These are phyloP conservation scores for Lepidochrysops patricia DNA, from an alignment of 2,888 invertebrate genomes.

Conservation along the genomic window DNA sequence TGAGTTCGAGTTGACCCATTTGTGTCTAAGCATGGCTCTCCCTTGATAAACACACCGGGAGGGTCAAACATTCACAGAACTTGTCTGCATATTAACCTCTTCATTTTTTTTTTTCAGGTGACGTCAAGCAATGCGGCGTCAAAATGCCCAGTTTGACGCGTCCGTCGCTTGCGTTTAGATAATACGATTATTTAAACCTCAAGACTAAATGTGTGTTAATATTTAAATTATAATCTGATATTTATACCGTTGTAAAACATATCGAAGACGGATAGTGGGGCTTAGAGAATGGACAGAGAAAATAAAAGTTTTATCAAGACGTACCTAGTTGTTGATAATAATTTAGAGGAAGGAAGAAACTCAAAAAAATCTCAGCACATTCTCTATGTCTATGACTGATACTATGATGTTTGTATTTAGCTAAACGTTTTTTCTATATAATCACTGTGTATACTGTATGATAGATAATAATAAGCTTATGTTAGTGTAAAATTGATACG, in stretches of 20 bases:
- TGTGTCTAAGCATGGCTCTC: too few relatives aligned
- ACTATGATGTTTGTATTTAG: neutral
- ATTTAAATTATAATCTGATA: neutral
- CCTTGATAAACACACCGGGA: too few relatives aligned
- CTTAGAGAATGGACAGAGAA: neutral
- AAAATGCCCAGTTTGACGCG: conserved; percentile 55
- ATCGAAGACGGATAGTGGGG: neutral
- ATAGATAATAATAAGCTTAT: neutral
- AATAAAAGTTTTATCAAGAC: neutral
- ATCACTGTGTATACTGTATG: neutral
- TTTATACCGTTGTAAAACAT: neutral
- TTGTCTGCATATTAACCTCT: neutral
- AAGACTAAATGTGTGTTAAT: neutral
- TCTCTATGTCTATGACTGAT: neutral
- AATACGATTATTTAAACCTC: conserved; percentile 13
- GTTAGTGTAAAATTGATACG: neutral
- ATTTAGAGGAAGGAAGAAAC: too few relatives aligned
- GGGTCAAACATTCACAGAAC: too few relatives aligned
- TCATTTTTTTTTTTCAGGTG: conserved; percentile 43
- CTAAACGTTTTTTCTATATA: neutral
- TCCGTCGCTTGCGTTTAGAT: conserved; percentile 64
- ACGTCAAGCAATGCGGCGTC: conserved; percentile 63
- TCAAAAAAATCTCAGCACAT: neutral
- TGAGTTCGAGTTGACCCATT: too few relatives aligned
- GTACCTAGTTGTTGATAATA: too few relatives aligned